A percentile compares a stretch with the other conserved stretches of the same genome.
These are phyloP conservation scores for Eupithecia tripunctaria DNA, from an alignment of 2,888 invertebrate genomes.

Conservation along the genomic window DNA sequence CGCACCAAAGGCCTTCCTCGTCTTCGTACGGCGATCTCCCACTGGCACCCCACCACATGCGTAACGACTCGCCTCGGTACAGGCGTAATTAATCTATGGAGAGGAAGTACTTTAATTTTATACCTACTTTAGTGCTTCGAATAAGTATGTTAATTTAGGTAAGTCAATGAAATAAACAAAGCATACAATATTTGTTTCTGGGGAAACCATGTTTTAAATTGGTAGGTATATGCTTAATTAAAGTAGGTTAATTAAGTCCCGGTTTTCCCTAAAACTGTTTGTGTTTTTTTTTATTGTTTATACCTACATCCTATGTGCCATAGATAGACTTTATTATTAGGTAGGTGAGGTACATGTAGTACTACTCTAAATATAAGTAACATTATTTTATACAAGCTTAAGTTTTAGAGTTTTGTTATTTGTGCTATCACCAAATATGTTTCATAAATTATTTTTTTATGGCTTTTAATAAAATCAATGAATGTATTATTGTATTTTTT, in stretches of 20 bases:
- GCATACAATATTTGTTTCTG: not conserved
- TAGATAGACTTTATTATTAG: too few relatives aligned
- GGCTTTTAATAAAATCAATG: too few relatives aligned
- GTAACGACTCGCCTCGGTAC: not conserved
- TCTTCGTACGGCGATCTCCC: not conserved
- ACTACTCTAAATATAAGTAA: not conserved
- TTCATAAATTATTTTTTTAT: too few relatives aligned
- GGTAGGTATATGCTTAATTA: too few relatives aligned
- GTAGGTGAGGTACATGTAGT: too few relatives aligned
- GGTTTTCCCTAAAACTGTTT: too few relatives aligned
- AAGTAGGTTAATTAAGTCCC: not conserved
- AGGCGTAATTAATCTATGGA: not conserved
- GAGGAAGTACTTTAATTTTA: not conserved
- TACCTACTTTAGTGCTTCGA: not conserved
- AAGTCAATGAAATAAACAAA: not conserved
- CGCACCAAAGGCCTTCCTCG: constrained; percentile 2
- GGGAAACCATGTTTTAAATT: too few relatives aligned
- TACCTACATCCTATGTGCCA: too few relatives aligned
- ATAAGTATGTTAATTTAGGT: not conserved
- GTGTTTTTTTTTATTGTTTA: too few relatives aligned
- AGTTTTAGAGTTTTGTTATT: not conserved
- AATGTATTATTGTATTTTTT: too few relatives aligned
- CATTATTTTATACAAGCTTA: not conserved
- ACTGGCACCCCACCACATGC: not conserved
- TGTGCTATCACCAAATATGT: not conserved